Conservation (phyloP, 2,888 invertebrate genomes). For the Tachystola acroxantha region DNA sequence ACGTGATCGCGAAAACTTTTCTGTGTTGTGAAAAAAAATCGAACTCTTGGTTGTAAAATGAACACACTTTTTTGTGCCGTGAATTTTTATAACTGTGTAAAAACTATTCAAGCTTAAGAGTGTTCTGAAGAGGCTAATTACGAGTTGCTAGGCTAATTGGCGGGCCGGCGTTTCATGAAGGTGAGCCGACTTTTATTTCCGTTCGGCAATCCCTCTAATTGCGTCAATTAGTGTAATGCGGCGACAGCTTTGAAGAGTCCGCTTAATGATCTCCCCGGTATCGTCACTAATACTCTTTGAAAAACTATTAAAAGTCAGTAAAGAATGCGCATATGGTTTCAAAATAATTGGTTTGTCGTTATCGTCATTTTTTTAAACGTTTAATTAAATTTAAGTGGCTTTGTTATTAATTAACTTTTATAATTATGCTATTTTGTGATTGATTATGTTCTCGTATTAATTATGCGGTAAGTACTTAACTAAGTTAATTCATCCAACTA, state of each 20-base stretch:
- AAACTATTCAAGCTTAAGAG: constrained; percentile 50
- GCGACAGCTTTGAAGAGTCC: constrained; percentile 72
- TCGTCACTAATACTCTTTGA: constrained; percentile 39
- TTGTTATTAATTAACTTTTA: not conserved
- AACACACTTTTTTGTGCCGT: constrained; percentile 54
- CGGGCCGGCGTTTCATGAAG: constrained; percentile 76
- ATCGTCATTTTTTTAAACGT: not conserved
- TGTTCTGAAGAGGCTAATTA: constrained; percentile 69
- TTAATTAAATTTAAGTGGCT: not conserved
- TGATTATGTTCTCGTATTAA: too few species aligned
- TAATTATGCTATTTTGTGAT: not conserved
- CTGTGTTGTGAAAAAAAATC: constrained; percentile 47
- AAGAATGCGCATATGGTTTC: constrained; percentile 18
- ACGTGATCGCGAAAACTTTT: constrained; percentile 73
- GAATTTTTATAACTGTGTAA: constrained; percentile 35
- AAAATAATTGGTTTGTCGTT: constrained; percentile 21
- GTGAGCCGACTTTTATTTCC: constrained; percentile 77
- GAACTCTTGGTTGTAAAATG: constrained; percentile 33
- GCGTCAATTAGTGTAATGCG: constrained; percentile 77
- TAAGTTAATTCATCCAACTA: too few species aligned
- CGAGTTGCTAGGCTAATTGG: constrained; percentile 71
- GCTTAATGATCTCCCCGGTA: constrained; percentile 64
- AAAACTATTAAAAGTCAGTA: constrained; percentile 37
- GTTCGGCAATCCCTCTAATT: constrained; percentile 78
- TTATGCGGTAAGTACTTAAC: too few species aligned